Base-by-base conservation (phyloP, 2,888 invertebrate species). In the Hydrotaea cyrtoneurina region DNA sequence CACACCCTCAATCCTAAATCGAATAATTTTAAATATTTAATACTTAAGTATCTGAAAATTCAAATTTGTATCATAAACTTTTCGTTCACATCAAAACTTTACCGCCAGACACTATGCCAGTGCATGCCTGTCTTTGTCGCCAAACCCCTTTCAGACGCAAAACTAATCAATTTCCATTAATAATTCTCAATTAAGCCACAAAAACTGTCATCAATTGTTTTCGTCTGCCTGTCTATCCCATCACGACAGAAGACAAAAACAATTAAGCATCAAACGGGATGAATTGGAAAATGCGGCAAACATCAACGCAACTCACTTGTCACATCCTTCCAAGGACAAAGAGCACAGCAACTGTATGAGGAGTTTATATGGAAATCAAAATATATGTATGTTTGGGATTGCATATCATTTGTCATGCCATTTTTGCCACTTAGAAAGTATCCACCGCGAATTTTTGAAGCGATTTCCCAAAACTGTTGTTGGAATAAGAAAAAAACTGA, bases 121-220 rank as follows among this genome's bases (percentile, higher is more conserved):
- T 66, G 19, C 15, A 36, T 39, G 39, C 31, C 19, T 17, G 13
- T 66, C 43, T 39, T 64, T 19, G 10, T 66, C 0, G 15, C 36
- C 21, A n/a, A 43, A 21, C n/a, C 17, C 46, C 69, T 46, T 69
- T 69, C 11, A 19, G 17, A 11, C 53, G 43, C 36, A 46, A 46
- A 46, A 69, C 69, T 43, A 81, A 86, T 86, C 83, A 86, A 86
- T 86, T 79, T 83, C 39, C 78, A 83, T 86, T 80, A 83, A 64
- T 71, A 77, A 69, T 59, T 78, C 59, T 69, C 83, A 83, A 86
- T 83, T 83, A 83, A 83, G 66, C 77, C 69, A 8, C 69, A 46
- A 69, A 66, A 79, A 64, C 74, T 86, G 79, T 83, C 86, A 74
- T 72, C 59, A 66, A 75, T 80, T 82, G 69, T 76, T 80, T 46